phyloP scores from a whole-genome alignment of 2,888 invertebrate genomes.

The Tipula confusa region DNA sequence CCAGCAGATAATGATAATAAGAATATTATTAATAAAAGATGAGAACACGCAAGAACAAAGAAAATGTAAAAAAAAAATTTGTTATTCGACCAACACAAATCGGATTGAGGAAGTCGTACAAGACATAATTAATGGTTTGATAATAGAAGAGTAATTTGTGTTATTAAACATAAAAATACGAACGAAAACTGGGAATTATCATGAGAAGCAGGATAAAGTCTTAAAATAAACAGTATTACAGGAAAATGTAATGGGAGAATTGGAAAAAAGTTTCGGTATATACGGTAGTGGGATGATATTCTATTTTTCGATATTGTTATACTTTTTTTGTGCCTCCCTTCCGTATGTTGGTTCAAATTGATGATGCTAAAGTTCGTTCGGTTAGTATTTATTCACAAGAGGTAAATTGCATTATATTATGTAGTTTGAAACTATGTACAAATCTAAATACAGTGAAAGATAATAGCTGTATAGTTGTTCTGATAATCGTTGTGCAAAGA shows the following conservation, averaged over 20 bases:
- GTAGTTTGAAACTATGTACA: too few species aligned
- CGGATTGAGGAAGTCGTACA: neutral
- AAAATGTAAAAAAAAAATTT: neutral
- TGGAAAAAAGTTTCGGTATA: neutral
- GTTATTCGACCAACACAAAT: neutral
- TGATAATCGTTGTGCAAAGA: too few species aligned
- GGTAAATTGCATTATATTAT: too few species aligned
- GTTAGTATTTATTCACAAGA: too few species aligned
- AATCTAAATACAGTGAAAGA: too few species aligned
- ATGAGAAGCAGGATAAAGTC: neutral
- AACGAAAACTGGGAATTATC: slow-evolving; percentile 3
- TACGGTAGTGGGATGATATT: neutral
- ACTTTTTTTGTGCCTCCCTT: too few species aligned
- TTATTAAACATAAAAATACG: neutral
- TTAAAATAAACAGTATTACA: neutral
- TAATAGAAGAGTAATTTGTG: slow-evolving; percentile 12
- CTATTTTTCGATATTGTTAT: neutral
- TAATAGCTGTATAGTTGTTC: too few species aligned
- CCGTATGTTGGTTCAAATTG: too few species aligned
- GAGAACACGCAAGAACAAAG: neutral
- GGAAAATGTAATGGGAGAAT: neutral
- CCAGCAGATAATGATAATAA: neutral
- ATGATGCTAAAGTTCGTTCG: too few species aligned
- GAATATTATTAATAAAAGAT: neutral
- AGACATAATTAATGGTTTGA: slow-evolving; percentile 12